phyloP scores from a whole-genome alignment of 2,797 vertebrate species.

The Xerus rutilus region DNA sequence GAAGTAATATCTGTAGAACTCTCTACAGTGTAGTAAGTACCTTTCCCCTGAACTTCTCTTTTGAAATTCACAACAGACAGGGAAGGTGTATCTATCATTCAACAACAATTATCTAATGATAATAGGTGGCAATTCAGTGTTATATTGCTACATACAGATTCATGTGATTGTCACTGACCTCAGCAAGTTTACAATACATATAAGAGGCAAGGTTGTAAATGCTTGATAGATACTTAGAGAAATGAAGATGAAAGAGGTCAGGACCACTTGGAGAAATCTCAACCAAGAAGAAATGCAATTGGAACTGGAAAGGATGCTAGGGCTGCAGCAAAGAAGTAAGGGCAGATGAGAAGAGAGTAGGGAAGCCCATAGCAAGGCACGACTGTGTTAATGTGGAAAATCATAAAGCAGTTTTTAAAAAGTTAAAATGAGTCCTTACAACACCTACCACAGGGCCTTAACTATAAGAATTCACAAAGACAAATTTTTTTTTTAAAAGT shows the following conservation, averaged over 20 bases:
- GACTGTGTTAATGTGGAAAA: not conserved
- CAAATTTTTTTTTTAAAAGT: not conserved
- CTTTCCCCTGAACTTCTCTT: not conserved
- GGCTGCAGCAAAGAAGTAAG: not conserved
- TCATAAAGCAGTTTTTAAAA: not conserved
- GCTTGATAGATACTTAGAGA: not conserved
- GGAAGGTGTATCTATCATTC: not conserved
- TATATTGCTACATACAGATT: not conserved
- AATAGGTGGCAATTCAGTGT: not conserved
- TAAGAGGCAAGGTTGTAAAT: constrained; percentile 24
- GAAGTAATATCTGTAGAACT: not conserved
- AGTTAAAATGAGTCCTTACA: not conserved
- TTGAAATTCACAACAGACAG: not conserved
- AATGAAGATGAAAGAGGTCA: not conserved
- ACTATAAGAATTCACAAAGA: not conserved
- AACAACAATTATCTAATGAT: not conserved
- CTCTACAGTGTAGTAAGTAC: not conserved
- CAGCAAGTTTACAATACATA: not conserved
- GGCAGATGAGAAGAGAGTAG: not conserved
- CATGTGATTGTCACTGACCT: not conserved
- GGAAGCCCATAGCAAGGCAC: not conserved
- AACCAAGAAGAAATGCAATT: constrained; percentile 3
- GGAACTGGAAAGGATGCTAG: constrained; percentile 4
- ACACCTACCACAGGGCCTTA: not conserved
- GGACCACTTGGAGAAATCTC: not conserved